Percentiles rank a stretch among this genome's conserved stretches.
Conservation (phyloP, 2,797 vertebrate species). For the Sus cebifrons region DNA sequence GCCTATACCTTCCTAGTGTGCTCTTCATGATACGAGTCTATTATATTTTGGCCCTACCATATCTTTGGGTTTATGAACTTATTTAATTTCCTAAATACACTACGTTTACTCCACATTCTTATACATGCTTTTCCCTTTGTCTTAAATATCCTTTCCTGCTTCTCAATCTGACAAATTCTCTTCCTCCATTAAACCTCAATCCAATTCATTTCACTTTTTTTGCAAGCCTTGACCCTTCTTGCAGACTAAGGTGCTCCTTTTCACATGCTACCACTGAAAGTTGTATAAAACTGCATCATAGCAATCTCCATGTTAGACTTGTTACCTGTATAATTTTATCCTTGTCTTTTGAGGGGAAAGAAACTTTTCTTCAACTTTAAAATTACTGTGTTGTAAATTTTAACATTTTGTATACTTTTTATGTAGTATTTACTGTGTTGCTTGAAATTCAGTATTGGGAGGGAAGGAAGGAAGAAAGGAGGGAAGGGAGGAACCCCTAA, state of each 20-base stretch:
- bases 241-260: neutral
- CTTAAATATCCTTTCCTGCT: neutral
- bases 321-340: neutral
- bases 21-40: neutral
- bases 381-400: too few species aligned
- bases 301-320: neutral
- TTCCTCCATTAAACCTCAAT: neutral
- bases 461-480: neutral
- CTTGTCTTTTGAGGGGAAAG: neutral
- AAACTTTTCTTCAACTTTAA: neutral
- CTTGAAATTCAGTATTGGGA: neutral
- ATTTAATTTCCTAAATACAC: neutral
- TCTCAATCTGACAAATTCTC: neutral
- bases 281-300: neutral
- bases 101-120: neutral
- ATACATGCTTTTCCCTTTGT: neutral
- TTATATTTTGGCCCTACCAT: neutral
- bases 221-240: neutral
- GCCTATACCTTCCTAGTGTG: neutral
- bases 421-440: neutral
- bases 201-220: neutral
- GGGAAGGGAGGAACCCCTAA: neutral
- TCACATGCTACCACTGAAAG: neutral
- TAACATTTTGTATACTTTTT: too few species aligned
- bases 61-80: neutral